Base-by-base conservation (phyloP, 2,888 invertebrate genomes). In the Sabatieria punctata region DNA sequence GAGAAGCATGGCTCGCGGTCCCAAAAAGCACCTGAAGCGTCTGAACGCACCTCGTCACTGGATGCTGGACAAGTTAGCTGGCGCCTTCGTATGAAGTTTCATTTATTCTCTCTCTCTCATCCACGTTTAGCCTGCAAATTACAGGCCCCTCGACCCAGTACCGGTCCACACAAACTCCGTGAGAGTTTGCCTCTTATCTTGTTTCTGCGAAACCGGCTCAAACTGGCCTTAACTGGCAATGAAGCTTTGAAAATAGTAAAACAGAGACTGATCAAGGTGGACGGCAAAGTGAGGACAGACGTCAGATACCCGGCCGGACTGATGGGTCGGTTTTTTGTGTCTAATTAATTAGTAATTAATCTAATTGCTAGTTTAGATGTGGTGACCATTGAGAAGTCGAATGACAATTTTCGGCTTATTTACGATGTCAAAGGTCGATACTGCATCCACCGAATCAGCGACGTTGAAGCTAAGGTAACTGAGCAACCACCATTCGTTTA, bases 1-100 rank as follows among this genome's bases (percentile, higher is more conserved):
- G n/a, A n/a, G n/a, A n/a, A n/a, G n/a, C 47, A 62, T 62, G 91
- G 89, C 85, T 73, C 84, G 95, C 73, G 97, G 97, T 71, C 93
- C 91, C 41, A 93, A 91, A 73, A 93, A 95, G 76, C 95, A 95
- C 75, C 77, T 99, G 77, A 97, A 97, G 80, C 89, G 97, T 73
- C 77, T 97, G 65, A 82, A 85, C 70, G 97, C 97, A 50, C 97
- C 97, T 13, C 93, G 91, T 74, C 86, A 95, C 82, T 97, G 97
- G 97, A 95, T 99, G 93, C 79, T 97, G 77, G 95, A 93, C 77
- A 99, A 97, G 74, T 74, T 95, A 63, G 88, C 89, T 55, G 95
- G 95, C 66, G 88, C 85, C 49, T 95, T 86, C 68, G 69, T 69
- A 63, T 65, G 67, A 30, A 30, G 15, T 30, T 30, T 30, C 15